Conservation (phyloP, 1,140 invertebrate species). For the Euura lappo region DNA sequence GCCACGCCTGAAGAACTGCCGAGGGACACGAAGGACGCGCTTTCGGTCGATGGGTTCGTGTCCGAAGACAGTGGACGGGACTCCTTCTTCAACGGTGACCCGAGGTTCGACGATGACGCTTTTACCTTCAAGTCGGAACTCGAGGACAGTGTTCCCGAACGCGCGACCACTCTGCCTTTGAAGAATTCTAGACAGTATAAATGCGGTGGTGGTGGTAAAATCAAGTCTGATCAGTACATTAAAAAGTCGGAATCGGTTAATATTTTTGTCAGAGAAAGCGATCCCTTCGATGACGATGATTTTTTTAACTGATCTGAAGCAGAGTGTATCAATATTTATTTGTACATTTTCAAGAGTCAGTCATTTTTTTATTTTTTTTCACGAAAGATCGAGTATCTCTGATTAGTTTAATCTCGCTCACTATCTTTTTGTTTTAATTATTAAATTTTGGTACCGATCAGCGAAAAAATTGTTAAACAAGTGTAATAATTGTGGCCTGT, state of each 20-base stretch:
- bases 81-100: slow-evolving; percentile 51
- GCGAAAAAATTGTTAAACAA: too few relatives aligned
- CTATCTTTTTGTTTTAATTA: too few relatives aligned
- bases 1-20: slow-evolving; percentile 44
- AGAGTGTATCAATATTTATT: slow-evolving; percentile 25
- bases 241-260: slow-evolving; percentile 88
- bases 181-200: slow-evolving; percentile 55
- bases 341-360: not conserved
- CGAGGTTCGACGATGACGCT: slow-evolving; percentile 52
- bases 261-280: slow-evolving; percentile 80
- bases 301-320: slow-evolving; percentile 72
- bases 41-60: slow-evolving; percentile 33
- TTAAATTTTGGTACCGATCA: too few relatives aligned
- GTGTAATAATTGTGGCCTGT: too few relatives aligned
- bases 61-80: slow-evolving; percentile 45
- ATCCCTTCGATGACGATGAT: slow-evolving; percentile 87
- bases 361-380: too few relatives aligned
- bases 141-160: slow-evolving; percentile 51
- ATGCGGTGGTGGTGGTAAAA: slow-evolving; percentile 42
- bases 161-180: slow-evolving; percentile 46
- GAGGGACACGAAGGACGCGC: slow-evolving; percentile 36
- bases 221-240: slow-evolving; percentile 61
- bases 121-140: slow-evolving; percentile 54
- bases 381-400: too few relatives aligned
- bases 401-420: too few relatives aligned